phyloP scores from a whole-genome alignment of 2,113 vertebrate species.

The Laticauda laticaudata region DNA sequence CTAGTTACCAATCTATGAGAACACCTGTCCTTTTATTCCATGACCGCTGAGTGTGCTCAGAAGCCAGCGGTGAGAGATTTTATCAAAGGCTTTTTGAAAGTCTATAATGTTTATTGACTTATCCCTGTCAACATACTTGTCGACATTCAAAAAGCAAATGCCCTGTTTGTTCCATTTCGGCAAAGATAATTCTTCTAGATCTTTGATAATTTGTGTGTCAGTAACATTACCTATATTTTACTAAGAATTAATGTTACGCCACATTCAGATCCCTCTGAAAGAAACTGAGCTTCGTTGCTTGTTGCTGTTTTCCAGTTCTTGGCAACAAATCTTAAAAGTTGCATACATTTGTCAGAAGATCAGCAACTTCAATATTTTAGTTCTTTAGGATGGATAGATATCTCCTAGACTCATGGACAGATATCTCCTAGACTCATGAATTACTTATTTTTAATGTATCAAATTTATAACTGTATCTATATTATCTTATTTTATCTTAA shows the following conservation, averaged over 20 bases:
- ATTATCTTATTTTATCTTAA: background rate
- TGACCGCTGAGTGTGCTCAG: background rate
- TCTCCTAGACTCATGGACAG: background rate
- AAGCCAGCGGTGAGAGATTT: background rate
- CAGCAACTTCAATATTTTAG: background rate
- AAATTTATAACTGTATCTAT: background rate
- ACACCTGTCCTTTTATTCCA: background rate
- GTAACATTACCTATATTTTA: background rate
- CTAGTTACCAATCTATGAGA: background rate
- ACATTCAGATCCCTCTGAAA: background rate
- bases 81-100: background rate
- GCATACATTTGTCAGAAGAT: background rate
- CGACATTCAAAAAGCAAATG: background rate
- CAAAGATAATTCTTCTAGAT: background rate
- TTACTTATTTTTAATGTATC: background rate
- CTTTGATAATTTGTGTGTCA: background rate
- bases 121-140: background rate
- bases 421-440: background rate
- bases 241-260: background rate
- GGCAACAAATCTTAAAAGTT: background rate
- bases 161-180: background rate
- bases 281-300: background rate
- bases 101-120: background rate
- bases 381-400: background rate
- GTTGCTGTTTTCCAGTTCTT: background rate